Evolutionary conservation across 2,113 vertebrate genomes (phyloP).

Genomic region (Microcebus jonahi): DNA sequence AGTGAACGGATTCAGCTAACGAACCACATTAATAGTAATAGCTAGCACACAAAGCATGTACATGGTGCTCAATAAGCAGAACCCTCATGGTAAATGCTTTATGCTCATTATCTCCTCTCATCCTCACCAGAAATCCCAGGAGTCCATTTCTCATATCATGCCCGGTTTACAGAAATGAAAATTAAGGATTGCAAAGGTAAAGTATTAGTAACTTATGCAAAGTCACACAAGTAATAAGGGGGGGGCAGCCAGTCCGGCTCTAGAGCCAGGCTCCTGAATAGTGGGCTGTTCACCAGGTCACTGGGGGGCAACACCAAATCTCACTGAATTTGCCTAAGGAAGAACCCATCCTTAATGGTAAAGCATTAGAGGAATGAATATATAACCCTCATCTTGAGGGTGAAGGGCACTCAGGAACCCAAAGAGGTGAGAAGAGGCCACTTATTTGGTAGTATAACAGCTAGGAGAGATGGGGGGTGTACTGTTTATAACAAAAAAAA

Average conservation of each 20-base stretch:
- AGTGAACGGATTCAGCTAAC: background rate
- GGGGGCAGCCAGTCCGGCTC: background rate
- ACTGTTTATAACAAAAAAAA: slow-evolving; percentile 7
- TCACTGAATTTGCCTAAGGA: background rate
- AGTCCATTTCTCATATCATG: background rate
- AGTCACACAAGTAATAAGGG: background rate
- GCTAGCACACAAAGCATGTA: background rate
- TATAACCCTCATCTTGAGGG: background rate
- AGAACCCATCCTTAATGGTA: background rate
- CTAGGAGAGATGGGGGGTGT: background rate
- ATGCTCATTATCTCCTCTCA: background rate
- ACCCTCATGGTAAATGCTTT: no score
- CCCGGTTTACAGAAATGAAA: background rate
- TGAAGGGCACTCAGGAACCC: background rate
- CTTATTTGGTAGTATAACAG: background rate
- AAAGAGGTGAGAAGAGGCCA: background rate
- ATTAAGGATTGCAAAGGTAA: background rate
- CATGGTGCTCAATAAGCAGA: background rate
- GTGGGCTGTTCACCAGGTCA: background rate
- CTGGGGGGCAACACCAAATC: no score
- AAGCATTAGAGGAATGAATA: background rate
- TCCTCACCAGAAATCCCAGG: background rate
- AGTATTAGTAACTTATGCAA: background rate
- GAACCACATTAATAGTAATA: background rate
- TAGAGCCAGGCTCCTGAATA: background rate